Conservation (phyloP, 2,113 vertebrate genomes). For the Mobula hypostoma region DNA sequence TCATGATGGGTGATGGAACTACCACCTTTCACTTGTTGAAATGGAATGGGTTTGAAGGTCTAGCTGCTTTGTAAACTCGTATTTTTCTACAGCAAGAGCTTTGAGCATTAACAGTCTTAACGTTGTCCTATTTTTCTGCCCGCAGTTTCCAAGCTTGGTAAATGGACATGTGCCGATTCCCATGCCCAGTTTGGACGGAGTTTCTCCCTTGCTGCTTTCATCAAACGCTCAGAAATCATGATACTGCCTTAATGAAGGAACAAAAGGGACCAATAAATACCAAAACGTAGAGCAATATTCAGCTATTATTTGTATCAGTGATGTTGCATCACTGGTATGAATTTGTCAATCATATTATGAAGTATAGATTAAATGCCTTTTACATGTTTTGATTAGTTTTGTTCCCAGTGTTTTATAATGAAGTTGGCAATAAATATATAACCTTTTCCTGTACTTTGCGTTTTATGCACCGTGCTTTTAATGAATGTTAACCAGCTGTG, state of each 20-base stretch:
- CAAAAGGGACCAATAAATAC: slow-evolving; percentile 32
- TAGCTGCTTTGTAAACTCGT: no score
- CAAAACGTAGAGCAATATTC: slow-evolving; percentile 67
- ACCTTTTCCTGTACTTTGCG: slow-evolving; percentile 51
- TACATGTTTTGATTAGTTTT: slow-evolving; percentile 18
- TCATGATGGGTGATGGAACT: no score
- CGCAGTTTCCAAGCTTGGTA: slow-evolving; percentile 85
- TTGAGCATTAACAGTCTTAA: slow-evolving; percentile 36
- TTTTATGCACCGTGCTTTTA: slow-evolving; percentile 76
- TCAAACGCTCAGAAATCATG: slow-evolving; percentile 80
- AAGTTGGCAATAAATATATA: slow-evolving; percentile 37
- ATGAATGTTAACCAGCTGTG: slow-evolving; percentile 82
- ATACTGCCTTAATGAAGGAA: slow-evolving; percentile 49
- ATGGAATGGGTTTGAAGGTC: not conserved
- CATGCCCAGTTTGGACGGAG: slow-evolving; percentile 78
- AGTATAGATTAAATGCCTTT: slow-evolving; percentile 16
- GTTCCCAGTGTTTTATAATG: slow-evolving; percentile 25
- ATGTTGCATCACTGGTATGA: not conserved
- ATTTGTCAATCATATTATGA: slow-evolving; percentile 31
- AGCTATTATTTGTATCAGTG: slow-evolving; percentile 3
- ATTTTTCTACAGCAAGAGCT: no score
- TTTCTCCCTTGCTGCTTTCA: slow-evolving; percentile 80
- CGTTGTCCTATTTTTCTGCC: slow-evolving; percentile 46
- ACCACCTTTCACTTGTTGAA: not conserved
- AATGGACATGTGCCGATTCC: slow-evolving; percentile 84